A percentile compares a stretch with the other conserved stretches of the same genome.
phyloP scores from a whole-genome alignment of 2,113 vertebrate genomes.

The Ibidorhyncha struthersii region DNA sequence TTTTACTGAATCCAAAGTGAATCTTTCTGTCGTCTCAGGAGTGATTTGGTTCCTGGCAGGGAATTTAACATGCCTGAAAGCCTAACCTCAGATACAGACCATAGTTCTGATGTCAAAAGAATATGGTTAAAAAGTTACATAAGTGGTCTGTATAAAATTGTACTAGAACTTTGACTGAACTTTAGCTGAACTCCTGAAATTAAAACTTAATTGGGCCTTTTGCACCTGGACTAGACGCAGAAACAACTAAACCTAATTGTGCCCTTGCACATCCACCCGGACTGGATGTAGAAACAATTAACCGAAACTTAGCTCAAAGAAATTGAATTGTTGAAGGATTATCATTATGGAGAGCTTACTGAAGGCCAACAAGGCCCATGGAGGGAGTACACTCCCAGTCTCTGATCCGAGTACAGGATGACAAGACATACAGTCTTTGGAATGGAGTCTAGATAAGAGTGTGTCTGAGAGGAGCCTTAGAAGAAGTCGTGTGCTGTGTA shows the following conservation, averaged over 20 bases:
- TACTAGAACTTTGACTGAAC: background rate
- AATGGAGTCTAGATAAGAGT: background rate
- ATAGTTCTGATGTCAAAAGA: background rate
- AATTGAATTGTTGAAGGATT: background rate
- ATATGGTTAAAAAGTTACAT: background rate
- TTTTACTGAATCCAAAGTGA: background rate
- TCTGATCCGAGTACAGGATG: background rate
- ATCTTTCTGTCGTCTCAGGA: background rate
- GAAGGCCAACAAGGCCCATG: background rate
- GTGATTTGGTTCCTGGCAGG: background rate
- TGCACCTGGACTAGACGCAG: background rate
- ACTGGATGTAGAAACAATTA: background rate
- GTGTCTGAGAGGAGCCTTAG: background rate
- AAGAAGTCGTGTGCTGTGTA: rapidly evolving
- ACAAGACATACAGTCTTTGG: background rate
- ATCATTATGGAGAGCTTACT: background rate
- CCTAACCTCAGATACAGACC: background rate
- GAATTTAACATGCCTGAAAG: background rate
- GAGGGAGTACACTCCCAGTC: background rate
- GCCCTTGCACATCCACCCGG: background rate
- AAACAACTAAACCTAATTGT: background rate
- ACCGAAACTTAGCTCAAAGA: background rate
- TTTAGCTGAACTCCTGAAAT: background rate
- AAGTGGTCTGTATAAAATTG: background rate
- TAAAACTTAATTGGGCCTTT: background rate